Evolutionary conservation across 2,797 vertebrate genomes (phyloP).

Genomic region (Apogon hyalosoma): DNA sequence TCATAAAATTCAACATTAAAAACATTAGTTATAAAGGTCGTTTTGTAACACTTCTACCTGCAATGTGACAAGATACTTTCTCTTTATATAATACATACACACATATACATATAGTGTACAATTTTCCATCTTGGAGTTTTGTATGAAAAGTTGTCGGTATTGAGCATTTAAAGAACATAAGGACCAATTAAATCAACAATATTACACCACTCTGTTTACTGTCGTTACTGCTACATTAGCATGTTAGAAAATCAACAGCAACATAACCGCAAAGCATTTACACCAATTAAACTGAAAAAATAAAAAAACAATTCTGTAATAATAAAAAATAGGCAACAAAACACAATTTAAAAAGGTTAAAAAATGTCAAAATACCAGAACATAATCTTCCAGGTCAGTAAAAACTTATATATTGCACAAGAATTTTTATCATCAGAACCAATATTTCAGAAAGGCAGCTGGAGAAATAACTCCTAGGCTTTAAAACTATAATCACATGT

Average conservation of each 20-base stretch:
- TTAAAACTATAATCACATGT: not conserved
- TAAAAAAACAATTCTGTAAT: not conserved
- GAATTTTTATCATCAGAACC: not conserved
- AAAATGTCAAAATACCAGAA: constrained; percentile 20
- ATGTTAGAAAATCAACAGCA: constrained; percentile 9
- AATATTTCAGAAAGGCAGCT: not conserved
- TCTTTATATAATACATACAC: constrained; percentile 23
- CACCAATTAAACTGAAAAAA: constrained; percentile 14
- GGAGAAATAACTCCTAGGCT: not conserved
- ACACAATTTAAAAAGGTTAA: not conserved
- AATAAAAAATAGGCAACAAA: constrained; percentile 1
- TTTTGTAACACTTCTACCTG: constrained; percentile 42
- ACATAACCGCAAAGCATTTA: constrained; percentile 2
- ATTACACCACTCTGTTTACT: not conserved
- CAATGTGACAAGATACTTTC: constrained; percentile 21
- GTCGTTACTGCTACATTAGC: not conserved
- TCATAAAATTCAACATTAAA: constrained; percentile 33
- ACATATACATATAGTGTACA: constrained; percentile 1
- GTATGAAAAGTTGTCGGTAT: constrained; percentile 28
- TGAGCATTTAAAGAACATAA: constrained; percentile 5
- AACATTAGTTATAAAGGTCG: constrained; percentile 21
- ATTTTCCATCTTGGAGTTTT: not conserved
- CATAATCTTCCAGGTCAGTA: constrained; percentile 5
- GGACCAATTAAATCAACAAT: not conserved
- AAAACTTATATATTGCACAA: constrained; percentile 13